Conservation (phyloP, 2,888 invertebrate genomes). For the Ptilodon capucinus region DNA sequence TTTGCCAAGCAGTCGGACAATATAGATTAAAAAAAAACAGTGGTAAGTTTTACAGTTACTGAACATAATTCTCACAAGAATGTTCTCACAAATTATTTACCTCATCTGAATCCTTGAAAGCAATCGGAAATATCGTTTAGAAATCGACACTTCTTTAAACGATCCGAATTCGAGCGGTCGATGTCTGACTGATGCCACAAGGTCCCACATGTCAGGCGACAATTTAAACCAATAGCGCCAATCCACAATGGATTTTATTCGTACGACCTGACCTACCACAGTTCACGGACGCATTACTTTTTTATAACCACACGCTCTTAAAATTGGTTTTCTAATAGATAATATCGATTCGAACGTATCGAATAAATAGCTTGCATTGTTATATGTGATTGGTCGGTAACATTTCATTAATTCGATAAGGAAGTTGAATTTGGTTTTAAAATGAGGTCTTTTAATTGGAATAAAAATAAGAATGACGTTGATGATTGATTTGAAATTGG, state of each 20-base stretch:
- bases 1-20: no score
- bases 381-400: not conserved
- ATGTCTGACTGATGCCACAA: not conserved
- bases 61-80: no score
- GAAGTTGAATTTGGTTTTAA: not conserved
- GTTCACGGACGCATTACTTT: not conserved
- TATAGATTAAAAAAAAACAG: no score
- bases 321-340: not conserved
- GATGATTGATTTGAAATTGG: not conserved
- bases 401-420: not conserved
- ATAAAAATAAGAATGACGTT: not conserved
- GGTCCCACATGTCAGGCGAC: not conserved
- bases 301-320: not conserved
- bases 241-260: not conserved
- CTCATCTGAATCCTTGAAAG: constrained; percentile 1
- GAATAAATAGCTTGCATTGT: not conserved
- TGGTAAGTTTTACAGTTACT: no score
- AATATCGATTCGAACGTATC: not conserved
- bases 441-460: not conserved
- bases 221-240: not conserved
- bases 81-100: no score
- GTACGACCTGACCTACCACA: not conserved
- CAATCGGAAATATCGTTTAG: constrained; percentile 14
- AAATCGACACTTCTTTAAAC: not conserved
- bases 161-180: not conserved